These are phyloP conservation scores for Hirtodrosophila histrioides DNA, from an alignment of 2,888 invertebrate species.

Conservation along the genomic window DNA sequence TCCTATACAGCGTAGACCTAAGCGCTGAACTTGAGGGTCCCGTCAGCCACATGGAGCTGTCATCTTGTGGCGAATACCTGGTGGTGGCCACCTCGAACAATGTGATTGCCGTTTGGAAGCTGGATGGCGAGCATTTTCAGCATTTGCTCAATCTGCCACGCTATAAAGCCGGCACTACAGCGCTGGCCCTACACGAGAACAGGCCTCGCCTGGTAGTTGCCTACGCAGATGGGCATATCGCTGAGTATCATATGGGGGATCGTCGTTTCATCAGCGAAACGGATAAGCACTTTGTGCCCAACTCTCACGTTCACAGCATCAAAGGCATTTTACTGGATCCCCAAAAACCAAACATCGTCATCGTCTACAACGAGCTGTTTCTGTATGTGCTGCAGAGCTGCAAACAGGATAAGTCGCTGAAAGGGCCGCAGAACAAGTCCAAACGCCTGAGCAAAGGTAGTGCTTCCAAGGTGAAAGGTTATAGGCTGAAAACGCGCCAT, in stretches of 20 bases:
- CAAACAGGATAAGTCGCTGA: not conserved
- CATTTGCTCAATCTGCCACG: constrained; percentile 88
- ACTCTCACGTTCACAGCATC: constrained; percentile 82
- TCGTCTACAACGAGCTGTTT: constrained; percentile 89
- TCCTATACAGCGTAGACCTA: constrained; percentile 82
- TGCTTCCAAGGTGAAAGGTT: not conserved
- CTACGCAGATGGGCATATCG: constrained; percentile 92
- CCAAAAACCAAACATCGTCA: constrained; percentile 87
- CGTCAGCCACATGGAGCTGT: constrained; percentile 85
- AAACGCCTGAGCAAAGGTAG: constrained; percentile 71
- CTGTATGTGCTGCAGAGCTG: constrained; percentile 84
- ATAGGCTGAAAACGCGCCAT: constrained; percentile 29
- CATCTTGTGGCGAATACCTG: constrained; percentile 87
- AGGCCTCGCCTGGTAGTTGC: constrained; percentile 88
- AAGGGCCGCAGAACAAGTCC: constrained; percentile 85
- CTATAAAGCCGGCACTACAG: constrained; percentile 89
- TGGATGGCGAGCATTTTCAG: constrained; percentile 83
- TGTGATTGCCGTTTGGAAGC: constrained; percentile 88
- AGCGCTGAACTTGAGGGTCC: constrained; percentile 85
- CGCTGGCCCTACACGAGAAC: constrained; percentile 88
- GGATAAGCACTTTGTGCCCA: constrained; percentile 85
- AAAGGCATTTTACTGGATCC: constrained; percentile 88
- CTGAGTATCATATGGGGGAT: constrained; percentile 89
- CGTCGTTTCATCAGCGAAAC: constrained; percentile 86
- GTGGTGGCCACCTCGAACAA: constrained; percentile 88